These are phyloP conservation scores for Sula dactylatra DNA, from an alignment of 2,113 vertebrate genomes.

Conservation along the genomic window DNA sequence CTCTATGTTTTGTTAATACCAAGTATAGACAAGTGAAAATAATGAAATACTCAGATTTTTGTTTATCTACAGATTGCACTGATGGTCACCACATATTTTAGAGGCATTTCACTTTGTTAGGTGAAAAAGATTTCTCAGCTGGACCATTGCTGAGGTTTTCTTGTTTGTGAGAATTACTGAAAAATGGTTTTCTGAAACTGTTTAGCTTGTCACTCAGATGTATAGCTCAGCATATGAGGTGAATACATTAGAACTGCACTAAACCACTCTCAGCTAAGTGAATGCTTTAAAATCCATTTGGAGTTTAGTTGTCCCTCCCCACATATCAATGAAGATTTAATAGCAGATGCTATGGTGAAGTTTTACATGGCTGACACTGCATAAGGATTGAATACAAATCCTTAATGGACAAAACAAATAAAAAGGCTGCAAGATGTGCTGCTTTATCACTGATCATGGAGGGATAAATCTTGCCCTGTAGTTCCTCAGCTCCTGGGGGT, in stretches of 20 bases:
- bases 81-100: neutral
- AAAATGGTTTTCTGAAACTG: neutral
- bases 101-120: neutral
- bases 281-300: neutral
- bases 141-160: neutral
- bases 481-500: neutral
- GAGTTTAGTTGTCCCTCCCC: neutral
- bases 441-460: neutral
- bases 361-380: neutral
- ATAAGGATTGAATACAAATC: neutral
- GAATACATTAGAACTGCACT: neutral
- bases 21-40: neutral
- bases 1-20: neutral
- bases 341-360: neutral
- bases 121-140: conserved; percentile 1
- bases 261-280: neutral
- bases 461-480: neutral
- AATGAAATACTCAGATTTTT: conserved; percentile 19
- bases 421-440: neutral
- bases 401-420: neutral
- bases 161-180: neutral
- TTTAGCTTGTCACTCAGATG: neutral
- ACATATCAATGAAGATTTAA: neutral
- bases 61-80: neutral
- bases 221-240: neutral